Conservation (phyloP, 1,140 invertebrate species). For the Panagrolaimus sp. region DNA sequence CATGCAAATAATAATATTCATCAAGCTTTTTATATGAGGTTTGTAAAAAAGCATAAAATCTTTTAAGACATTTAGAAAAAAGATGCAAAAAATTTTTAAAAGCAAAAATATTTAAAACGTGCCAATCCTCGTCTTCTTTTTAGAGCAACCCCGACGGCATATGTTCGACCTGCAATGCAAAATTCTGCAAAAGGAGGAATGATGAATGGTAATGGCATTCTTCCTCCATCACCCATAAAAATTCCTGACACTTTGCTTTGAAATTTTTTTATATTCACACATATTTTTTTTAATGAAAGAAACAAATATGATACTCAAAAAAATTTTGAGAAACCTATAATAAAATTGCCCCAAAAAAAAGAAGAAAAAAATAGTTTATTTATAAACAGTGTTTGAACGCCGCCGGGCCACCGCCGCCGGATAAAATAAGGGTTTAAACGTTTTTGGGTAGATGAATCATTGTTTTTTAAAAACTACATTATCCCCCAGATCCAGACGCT, state of each 20-base stretch:
- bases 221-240: constrained; percentile 27
- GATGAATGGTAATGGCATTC: constrained; percentile 12
- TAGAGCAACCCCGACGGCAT: constrained; percentile 29
- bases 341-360: no score
- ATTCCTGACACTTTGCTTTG: constrained; percentile 34
- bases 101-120: no score
- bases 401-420: no score
- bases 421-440: no score
- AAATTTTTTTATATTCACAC: constrained; percentile 7
- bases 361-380: no score
- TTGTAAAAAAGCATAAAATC: not conserved
- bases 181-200: not conserved
- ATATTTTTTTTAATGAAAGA: not conserved
- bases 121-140: constrained; percentile 14
- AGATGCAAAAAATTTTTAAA: not conserved
- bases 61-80: not conserved
- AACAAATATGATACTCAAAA: no score
- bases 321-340: no score
- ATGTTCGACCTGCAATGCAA: constrained; percentile 32
- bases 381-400: no score
- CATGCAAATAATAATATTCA: not conserved
- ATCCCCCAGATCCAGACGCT: no score
- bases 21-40: not conserved
- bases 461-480: no score
- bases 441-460: no score